Evolutionary conservation across 2,113 vertebrate species (phyloP), one percentile per base, ranked within the genome.

Genomic region (Plectropomus leopardus): DNA sequence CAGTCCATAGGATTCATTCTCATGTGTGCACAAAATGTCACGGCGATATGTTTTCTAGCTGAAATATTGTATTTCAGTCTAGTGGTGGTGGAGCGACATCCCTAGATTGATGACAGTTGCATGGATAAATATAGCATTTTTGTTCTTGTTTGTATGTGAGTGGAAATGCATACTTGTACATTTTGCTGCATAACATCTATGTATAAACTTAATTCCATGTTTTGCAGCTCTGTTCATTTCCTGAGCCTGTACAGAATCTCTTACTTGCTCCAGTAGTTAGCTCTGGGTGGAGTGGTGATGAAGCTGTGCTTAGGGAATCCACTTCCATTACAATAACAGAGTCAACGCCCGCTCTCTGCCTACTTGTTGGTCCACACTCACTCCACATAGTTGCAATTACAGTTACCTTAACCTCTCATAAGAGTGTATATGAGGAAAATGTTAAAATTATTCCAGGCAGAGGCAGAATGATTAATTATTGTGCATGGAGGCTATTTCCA

Each of bases 221-320:
- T 78, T 54, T 68, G 13, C 23, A 24, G 0, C 15, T 59, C 17
- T 14, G 30, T 80, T 53, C 0, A 28, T 72, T 58, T 72, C 26
- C 48, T 40, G 58, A 48, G 32, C 45, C 61, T 45, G 47, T 3
- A 16, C 26, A 30, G 16, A 72, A 30, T 60, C 36, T 78, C 24
- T 60, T 28, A 40, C 32, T 60, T 28, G 32, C 32, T 84, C 28
- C 44, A 19, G 66, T 44, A 36, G 54, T 77, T 71, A 64, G 64
- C 72, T 74, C 36, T 78, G 77, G 78, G 74, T 80, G 81, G 86
- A 70, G 86, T 13, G 68, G 57, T 72, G 71, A 89, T 84, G 73
- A 60, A 70, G 63, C 55, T 53, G 63, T 21, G n/a, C 24, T 77
- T 21, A 10, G 57, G 59, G 76, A 88, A 69, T 87, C 69, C 21